Evolutionary conservation across 2,797 vertebrate genomes (phyloP), one percentile per base, ranked within the genome.

Genomic region (Chanos chanos): DNA sequence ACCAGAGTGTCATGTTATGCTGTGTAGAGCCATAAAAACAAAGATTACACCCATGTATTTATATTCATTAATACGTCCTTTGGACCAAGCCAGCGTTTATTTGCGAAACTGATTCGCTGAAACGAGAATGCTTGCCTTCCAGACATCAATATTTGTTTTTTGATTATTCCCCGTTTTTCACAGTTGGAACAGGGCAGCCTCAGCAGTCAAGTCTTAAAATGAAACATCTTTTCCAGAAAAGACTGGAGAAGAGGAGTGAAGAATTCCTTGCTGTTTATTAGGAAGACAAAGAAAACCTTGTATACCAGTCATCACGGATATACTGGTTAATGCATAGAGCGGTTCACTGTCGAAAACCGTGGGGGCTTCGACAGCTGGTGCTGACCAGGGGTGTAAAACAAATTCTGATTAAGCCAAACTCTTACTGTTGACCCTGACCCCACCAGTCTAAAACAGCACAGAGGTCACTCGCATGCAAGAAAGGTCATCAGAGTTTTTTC

Each of bases 71-170:
- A 58, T 22, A 41, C 34, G 49, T 50, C 22, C 48, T 63, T 10
- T 33, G 57, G 66, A 67, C 65, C 9, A 33, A 55, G 58, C 58
- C 43, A 33, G 31, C 43, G 48, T 50, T 71, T 67, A 71, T 68
- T 64, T 74, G 47, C 41, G 9, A 68, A 67, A 49, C 57, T 55
- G 52, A 74, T 65, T 64, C 61, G 60, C 59, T 22, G 49, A 33
- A 54, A 60, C 44, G 68, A 61, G 48, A 75, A 68, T 66, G 51
- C 48, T 50, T 39, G 55, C 53, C 68, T 43, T 41, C 24, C 48
- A 68, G 72, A 71, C 68, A 52, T 66, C 69, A 75, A 63, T 75
- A 68, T 69, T 75, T 69, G 58, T 58, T 66, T 68, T 75, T 56
- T 30, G 69, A 69, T 75, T 75, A 60, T 62, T 43, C 24, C 10